Conservation (phyloP, 2,113 vertebrate genomes). For the Pseudois nayaur region DNA sequence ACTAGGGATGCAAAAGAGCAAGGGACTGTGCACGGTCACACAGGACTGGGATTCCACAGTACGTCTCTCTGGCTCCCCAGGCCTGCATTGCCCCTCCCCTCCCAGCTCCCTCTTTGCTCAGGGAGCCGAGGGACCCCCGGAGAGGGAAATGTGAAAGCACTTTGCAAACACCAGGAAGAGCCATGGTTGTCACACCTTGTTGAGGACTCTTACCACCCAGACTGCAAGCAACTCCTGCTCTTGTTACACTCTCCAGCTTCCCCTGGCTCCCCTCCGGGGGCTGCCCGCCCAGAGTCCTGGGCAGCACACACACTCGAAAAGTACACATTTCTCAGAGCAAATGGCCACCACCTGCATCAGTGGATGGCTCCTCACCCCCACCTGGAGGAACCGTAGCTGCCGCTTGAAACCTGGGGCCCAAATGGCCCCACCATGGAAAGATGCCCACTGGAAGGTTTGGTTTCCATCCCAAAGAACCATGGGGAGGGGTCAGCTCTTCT, state of each 20-base stretch:
- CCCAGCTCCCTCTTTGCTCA: background rate
- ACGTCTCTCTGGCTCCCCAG: background rate
- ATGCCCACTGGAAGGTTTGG: background rate
- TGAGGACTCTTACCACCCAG: background rate
- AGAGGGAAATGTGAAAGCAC: background rate
- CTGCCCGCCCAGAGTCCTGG: background rate
- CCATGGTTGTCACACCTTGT: fast-evolving
- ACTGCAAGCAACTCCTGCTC: background rate
- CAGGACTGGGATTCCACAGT: background rate
- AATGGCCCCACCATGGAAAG: background rate
- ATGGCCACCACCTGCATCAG: background rate
- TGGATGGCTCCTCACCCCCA: background rate
- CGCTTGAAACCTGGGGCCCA: background rate
- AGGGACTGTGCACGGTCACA: background rate
- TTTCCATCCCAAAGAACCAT: background rate
- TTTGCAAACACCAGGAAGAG: background rate
- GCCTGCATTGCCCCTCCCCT: background rate
- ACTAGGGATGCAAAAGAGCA: background rate
- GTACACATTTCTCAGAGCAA: background rate
- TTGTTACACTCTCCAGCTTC: background rate
- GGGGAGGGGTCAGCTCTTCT: background rate
- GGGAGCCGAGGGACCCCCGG: background rate
- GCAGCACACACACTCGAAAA: background rate
- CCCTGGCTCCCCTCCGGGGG: background rate
- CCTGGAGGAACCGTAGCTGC: background rate